phyloP scores from a whole-genome alignment of 1,140 invertebrate species.

The Acromyrmex charruanus region DNA sequence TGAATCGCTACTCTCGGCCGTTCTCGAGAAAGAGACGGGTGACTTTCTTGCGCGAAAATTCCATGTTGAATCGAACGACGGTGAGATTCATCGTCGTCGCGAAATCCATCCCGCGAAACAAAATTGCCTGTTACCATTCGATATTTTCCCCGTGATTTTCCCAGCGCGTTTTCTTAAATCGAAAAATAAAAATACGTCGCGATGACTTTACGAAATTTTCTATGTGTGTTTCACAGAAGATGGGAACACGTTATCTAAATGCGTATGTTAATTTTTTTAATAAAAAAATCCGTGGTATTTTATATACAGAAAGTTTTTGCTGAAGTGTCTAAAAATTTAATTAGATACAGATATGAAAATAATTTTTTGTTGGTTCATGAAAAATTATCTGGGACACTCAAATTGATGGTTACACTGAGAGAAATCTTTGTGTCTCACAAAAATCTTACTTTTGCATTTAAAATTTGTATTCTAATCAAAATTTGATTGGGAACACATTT shows the following conservation, averaged over 20 bases:
- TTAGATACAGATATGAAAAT: no score
- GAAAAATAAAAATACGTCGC: not conserved
- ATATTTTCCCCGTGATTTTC: not conserved
- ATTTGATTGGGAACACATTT: no score
- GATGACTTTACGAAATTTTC: not conserved
- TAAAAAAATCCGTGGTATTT: not conserved
- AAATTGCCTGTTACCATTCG: constrained; percentile 21
- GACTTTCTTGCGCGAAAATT: constrained; percentile 23
- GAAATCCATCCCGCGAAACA: constrained; percentile 26
- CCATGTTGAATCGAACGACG: not conserved
- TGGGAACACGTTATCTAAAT: not conserved
- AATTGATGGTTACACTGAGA: no score
- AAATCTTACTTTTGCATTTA: no score
- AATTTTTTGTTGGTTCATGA: no score
- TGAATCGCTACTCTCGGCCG: not conserved
- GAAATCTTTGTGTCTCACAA: no score
- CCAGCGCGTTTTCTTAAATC: not conserved
- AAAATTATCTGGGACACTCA: no score
- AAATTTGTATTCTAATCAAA: no score
- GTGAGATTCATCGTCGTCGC: not conserved
- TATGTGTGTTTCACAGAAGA: no score
- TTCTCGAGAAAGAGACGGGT: not conserved
- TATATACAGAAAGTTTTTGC: no score
- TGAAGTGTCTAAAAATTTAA: no score
- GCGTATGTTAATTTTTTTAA: not conserved